Evolutionary conservation across 2,113 vertebrate species (phyloP).

Genomic region (Acanthochromis polyacanthus): DNA sequence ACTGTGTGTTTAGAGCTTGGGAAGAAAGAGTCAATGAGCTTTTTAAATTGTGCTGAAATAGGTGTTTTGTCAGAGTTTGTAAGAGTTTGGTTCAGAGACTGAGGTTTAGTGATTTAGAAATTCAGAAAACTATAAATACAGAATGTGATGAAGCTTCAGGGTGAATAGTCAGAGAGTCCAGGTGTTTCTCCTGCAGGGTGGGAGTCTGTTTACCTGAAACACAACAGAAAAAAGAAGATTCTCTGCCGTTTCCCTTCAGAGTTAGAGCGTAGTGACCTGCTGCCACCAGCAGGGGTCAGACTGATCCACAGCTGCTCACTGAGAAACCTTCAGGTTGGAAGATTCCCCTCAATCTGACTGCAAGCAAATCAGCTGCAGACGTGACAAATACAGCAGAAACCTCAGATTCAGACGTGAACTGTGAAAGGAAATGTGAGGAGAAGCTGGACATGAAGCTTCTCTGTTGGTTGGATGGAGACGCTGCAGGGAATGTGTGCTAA

Average conservation of each 20-base stretch:
- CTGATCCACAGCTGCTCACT: slow-evolving; percentile 41
- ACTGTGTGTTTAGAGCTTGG: too few species aligned
- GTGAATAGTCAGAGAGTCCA: slow-evolving; percentile 19
- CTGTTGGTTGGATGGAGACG: slow-evolving; percentile 13
- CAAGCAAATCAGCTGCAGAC: slow-evolving; percentile 34
- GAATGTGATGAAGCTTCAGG: background rate
- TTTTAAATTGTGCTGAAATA: too few species aligned
- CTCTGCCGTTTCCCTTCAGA: slow-evolving; percentile 37
- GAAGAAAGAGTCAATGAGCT: too few species aligned
- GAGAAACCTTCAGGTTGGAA: slow-evolving; percentile 40
- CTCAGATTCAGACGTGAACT: slow-evolving; percentile 20
- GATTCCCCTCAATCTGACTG: slow-evolving; percentile 47
- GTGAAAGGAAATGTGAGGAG: slow-evolving; percentile 21
- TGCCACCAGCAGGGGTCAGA: slow-evolving; percentile 73
- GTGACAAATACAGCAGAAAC: slow-evolving; percentile 40
- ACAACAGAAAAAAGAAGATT: slow-evolving; percentile 49
- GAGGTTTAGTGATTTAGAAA: background rate
- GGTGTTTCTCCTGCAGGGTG: slow-evolving; percentile 24
- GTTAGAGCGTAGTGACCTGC: slow-evolving; percentile 44
- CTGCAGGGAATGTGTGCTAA: slow-evolving; percentile 53
- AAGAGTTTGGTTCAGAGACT: too few species aligned
- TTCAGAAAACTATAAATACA: background rate
- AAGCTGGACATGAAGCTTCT: background rate
- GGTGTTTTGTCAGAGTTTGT: too few species aligned
- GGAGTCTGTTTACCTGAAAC: slow-evolving; percentile 45